Conservation (phyloP, 2,113 vertebrate species). For the Lates calcarifer region DNA sequence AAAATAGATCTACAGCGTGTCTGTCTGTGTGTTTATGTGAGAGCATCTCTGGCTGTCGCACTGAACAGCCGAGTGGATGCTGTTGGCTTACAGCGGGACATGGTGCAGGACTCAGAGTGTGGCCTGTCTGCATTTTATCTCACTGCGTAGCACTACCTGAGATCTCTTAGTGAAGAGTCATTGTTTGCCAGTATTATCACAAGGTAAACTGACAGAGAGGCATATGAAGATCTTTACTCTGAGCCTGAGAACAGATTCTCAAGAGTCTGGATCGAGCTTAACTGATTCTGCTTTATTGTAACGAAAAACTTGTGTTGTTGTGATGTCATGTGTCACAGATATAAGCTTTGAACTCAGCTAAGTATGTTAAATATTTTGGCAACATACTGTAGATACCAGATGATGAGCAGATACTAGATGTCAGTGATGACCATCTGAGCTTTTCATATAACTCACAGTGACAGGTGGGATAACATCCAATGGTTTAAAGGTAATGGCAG, state of each 20-base stretch:
- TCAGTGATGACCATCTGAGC: not conserved
- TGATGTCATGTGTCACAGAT: not conserved
- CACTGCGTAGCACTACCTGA: not conserved
- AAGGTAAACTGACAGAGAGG: not conserved
- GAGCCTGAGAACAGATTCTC: not conserved
- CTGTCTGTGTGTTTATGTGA: slow-evolving; percentile 65
- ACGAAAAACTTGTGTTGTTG: not conserved
- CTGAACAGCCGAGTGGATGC: slow-evolving; percentile 26
- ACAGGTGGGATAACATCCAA: not conserved
- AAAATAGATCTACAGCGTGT: slow-evolving; percentile 44
- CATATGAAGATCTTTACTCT: not conserved
- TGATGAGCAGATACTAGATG: too few relatives aligned
- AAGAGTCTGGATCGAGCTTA: not conserved
- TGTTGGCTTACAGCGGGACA: slow-evolving; percentile 57
- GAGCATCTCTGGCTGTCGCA: slow-evolving; percentile 63
- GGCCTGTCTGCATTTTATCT: slow-evolving; percentile 46
- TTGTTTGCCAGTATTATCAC: not conserved
- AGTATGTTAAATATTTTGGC: not conserved
- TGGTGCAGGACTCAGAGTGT: slow-evolving; percentile 32
- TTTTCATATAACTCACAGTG: not conserved
- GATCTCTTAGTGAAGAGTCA: not conserved
- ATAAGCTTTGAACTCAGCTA: not conserved
- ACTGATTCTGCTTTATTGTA: not conserved
- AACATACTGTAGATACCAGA: not conserved
- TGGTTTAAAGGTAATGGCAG: not conserved